Base-by-base conservation (phyloP, 2,797 vertebrate genomes). In the Sebastes oblongus region DNA sequence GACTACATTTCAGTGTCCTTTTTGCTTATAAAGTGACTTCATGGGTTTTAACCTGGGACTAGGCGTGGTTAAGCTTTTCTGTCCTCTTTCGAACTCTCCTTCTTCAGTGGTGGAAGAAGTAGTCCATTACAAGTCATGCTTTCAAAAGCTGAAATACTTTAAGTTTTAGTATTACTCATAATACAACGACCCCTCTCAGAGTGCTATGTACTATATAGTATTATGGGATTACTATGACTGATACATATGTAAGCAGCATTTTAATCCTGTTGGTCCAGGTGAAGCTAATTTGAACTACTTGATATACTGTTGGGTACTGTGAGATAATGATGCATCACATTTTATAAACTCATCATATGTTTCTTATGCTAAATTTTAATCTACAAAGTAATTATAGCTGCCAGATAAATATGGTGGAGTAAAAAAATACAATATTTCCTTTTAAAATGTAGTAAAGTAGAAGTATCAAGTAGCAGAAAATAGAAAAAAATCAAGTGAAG, bases 1-100 rank as follows among this genome's bases (percentile, higher is more conserved):
- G 18, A 3, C 18, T 1, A 27, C 22, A 14, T 69, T 29, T 64
- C 24, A 42, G 8, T 60, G 12, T 50, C 14, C 2, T 56, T 46
- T 2, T 73, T n/a, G 13, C 56, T 20, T 69, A n/a, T 54, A 54
- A 61, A 70, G 14, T 78, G 29, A 66, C 79, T 58, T 66, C 62
- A 18, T 42, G 2, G 6, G 22, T 27, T 62, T 32, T 14, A 67
- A 69, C 27, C 25, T n/a, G 14, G 10, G 3, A 30, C 6, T 56
- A 72, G 82, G 55, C 76, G 76, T 58, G 36, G 64, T 76, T 55
- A 29, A 62, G 22, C 16, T 25, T 27, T 29, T 71, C 3, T 3
- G 36, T 36, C 55, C 12, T 32, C 10, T 2, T 22, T n/a, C 66
- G 14, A 54, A 52, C 9, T 36, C 3, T 4, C 20, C 14, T 8